These are phyloP conservation scores for Epirrita christyi DNA, from an alignment of 2,888 invertebrate species.

Conservation along the genomic window DNA sequence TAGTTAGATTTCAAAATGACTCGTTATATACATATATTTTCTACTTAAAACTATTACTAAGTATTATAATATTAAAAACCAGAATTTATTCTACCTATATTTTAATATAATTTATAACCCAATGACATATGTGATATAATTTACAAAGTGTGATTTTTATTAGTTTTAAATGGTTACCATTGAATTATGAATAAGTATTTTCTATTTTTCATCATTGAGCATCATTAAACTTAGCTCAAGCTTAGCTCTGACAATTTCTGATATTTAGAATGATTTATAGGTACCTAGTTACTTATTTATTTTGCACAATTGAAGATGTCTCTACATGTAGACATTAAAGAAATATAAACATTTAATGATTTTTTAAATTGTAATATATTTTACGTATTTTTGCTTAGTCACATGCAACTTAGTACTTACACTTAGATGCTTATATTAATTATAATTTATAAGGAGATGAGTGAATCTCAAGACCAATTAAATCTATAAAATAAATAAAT, in stretches of 20 bases:
- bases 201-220: neutral
- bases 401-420: neutral
- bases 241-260: conserved; percentile 9
- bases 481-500: neutral
- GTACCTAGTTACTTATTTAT: neutral
- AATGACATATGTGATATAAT: conserved; percentile 19
- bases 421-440: neutral
- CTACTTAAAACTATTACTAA: neutral
- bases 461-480: conserved; percentile 4
- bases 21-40: neutral
- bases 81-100: neutral
- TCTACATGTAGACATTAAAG: neutral
- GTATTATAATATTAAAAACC: neutral
- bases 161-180: conserved; percentile 11
- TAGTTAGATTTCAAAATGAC: neutral
- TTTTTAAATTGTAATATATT: neutral
- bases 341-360: neutral
- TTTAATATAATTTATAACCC: neutral
- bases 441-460: neutral
- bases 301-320: neutral
- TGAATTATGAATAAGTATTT: conserved; percentile 8
- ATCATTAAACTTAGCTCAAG: neutral
- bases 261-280: conserved; percentile 6
- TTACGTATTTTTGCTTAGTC: neutral
- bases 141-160: conserved; percentile 17